Base-by-base conservation (phyloP, 1,140 invertebrate species). In the Heliconius hewitsoni region DNA sequence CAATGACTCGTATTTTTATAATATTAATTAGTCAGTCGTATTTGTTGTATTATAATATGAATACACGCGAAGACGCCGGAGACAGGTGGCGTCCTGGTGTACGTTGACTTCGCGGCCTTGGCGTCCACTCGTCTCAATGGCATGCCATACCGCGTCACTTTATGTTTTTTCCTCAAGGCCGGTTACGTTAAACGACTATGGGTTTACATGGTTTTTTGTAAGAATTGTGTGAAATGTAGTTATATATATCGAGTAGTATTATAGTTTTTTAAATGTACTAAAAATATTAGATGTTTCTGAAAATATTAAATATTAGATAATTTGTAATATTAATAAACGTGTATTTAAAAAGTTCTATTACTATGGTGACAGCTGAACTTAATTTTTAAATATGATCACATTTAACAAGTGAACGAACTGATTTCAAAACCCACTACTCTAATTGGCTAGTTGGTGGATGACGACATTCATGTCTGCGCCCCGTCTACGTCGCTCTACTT, bases 91-190 rank as follows among this genome's bases (percentile, higher is more conserved):
- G 82, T 87, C 83, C 88, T 85, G 79, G 83, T 92, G 91, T 93
- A 83, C 92, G 81, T 94, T 92, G 91, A 94, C 92, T 86, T 82
- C 81, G 80, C 88, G 90, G 83, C 92, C 92, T 93, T 94, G 91
- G 83, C 86, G 84, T 84, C 86, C 84, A 81, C 86, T 81, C 84
- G 87, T 83, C 86, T 89, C 87, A 90, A 89, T 89, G 89, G 89
- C 86, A 88, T 85, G 85, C 87, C 83, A 87, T 81, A 84, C 73
- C 76, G 81, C 85, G 86, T 86, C 84, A 83, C 86, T 84, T 79
- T 80, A 80, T 87, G 85, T 87, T 87, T 88, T 89, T 91, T 88
- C 85, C 82, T 82, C 88, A 91, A 91, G 91, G 88, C 83, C 85
- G 85, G 82, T 84, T 79, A 81, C 85, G 81, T 87, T 82, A 82